Conservation (phyloP, 2,888 invertebrate genomes). For the Bimastos eiseni region DNA sequence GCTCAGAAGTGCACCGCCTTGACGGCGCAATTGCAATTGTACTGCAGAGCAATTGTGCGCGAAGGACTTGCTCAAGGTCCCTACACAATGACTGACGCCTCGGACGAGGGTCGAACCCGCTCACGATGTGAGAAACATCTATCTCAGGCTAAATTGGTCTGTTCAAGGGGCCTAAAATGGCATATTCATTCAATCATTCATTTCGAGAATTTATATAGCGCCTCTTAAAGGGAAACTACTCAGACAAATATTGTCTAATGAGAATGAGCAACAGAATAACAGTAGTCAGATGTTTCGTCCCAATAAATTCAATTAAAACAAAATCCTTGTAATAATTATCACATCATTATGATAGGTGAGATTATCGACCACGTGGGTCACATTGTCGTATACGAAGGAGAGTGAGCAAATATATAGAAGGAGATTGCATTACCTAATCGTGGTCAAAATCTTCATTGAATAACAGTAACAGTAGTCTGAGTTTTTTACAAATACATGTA, state of each 20-base stretch:
- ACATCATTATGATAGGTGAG: neutral
- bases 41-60: no score
- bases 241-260: no score
- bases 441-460: conserved; percentile 88
- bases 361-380: neutral
- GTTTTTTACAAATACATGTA: neutral
- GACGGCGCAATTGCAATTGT: no score
- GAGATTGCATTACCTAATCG: conserved; percentile 69
- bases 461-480: neutral
- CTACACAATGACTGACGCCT: no score
- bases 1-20: no score
- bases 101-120: no score
- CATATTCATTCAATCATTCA: no score
- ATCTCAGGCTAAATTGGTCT: neutral
- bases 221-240: no score
- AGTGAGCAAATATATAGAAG: neutral
- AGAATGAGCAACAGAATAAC: neutral
- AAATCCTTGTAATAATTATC: neutral
- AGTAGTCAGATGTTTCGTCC: neutral
- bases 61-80: no score
- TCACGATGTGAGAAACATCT: neutral
- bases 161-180: neutral
- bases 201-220: no score
- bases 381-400: neutral
- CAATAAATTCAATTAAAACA: conserved; percentile 13